phyloP scores from a whole-genome alignment of 2,113 vertebrate species.

The Macquaria ambigua region DNA sequence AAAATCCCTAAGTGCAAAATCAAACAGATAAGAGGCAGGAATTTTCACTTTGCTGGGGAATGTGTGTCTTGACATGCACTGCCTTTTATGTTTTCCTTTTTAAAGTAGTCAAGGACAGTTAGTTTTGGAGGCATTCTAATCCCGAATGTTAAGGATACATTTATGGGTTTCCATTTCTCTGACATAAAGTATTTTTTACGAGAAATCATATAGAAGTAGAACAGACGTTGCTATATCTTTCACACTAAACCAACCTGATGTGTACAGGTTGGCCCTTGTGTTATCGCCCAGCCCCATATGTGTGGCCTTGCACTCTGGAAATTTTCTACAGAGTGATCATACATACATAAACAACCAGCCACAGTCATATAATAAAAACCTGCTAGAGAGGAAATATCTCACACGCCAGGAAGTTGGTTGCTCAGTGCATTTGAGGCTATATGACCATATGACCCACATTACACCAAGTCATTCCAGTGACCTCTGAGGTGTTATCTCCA shows the following conservation, averaged over 20 bases:
- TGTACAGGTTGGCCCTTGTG: conserved; percentile 33
- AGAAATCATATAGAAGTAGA: conserved; percentile 25
- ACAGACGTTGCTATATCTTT: conserved; percentile 26
- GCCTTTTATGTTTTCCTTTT: conserved; percentile 85
- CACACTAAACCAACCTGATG: conserved; percentile 26
- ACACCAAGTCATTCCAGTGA: conserved; percentile 68
- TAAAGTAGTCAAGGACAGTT: conserved; percentile 85
- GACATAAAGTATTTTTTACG: conserved; percentile 20
- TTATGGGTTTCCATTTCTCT: conserved; percentile 56
- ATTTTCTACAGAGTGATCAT: conserved; percentile 42
- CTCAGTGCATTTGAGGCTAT: conserved; percentile 42
- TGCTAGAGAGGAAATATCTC: conserved; percentile 52
- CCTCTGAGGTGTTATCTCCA: conserved; percentile 73
- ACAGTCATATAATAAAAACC: conserved; percentile 37
- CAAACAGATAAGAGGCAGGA: conserved; percentile 87
- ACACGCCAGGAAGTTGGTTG: conserved; percentile 49
- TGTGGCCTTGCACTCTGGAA: conserved; percentile 43
- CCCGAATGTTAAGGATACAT: conserved; percentile 58
- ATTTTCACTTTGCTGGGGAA: conserved; percentile 85
- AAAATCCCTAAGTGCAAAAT: conserved; percentile 89
- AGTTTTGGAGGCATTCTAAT: conserved; percentile 73
- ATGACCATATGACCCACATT: conserved; percentile 59
- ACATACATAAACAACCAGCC: conserved; percentile 49
- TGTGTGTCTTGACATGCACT: conserved; percentile 84
- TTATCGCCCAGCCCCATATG: conserved; percentile 64